A percentile compares a stretch with the other conserved stretches of the same genome.
Conservation (phyloP, 1,140 invertebrate species). For the Ectropis grisescens region DNA sequence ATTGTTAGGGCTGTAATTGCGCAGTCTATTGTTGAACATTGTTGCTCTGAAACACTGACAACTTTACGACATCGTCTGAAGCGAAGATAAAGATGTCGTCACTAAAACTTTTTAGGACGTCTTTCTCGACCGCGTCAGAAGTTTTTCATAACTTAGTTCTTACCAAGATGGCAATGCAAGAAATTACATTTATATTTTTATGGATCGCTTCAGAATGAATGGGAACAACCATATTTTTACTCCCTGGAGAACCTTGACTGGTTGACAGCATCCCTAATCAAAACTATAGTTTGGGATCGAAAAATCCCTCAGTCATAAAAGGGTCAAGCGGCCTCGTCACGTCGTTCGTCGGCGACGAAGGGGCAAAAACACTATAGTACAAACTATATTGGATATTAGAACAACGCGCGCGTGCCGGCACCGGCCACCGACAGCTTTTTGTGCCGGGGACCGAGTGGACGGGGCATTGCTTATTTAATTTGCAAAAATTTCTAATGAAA, state of each 20-base stretch:
- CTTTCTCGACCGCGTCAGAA: no score
- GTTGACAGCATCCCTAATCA: no score
- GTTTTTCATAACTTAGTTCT: no score
- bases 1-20: conserved; percentile 9
- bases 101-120: no score
- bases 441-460: conserved; percentile 21
- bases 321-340: conserved; percentile 56
- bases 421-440: no score
- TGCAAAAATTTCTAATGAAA: conserved; percentile 8
- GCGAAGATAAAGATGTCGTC: no score
- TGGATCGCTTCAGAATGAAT: no score
- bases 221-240: no score
- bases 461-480: conserved; percentile 23
- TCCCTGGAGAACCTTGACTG: no score
- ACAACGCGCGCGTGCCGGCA: conserved; percentile 45
- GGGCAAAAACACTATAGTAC: conserved; percentile 45
- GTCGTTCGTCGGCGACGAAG: conserved; percentile 15
- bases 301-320: conserved; percentile 43
- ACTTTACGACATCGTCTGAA: conserved; percentile 1
- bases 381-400: conserved; percentile 66
- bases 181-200: no score
- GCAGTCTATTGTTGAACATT: conserved; percentile 12
- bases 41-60: conserved; percentile 4
- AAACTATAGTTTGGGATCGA: no score
- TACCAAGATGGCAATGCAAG: no score